Evolutionary conservation across 2,888 invertebrate genomes (phyloP).

Genomic region (Pogonocherus hispidulus): DNA sequence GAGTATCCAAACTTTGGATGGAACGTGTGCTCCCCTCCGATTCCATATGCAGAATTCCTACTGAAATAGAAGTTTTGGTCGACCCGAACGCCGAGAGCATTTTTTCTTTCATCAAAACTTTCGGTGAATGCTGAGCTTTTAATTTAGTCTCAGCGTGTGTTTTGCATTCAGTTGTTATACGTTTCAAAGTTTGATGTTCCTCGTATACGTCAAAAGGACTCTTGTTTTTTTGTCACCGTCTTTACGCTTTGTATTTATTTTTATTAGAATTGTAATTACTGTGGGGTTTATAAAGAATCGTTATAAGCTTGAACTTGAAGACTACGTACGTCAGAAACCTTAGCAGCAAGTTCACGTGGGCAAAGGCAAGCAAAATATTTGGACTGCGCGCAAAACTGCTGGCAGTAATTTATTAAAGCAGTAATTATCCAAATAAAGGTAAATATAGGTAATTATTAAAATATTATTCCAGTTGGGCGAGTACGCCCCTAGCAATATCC

Average conservation of each 20-base stretch:
- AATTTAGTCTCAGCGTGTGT: slow-evolving; percentile 30
- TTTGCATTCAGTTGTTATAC: slow-evolving; percentile 27
- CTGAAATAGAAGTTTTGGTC: slow-evolving; percentile 10
- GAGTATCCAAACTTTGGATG: neutral
- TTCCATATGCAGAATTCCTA: slow-evolving; percentile 36
- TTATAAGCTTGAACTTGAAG: no score
- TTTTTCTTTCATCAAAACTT: slow-evolving; percentile 37
- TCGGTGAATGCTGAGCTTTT: slow-evolving; percentile 28
- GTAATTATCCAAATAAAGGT: no score
- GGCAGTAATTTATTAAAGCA: no score
- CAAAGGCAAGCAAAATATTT: no score
- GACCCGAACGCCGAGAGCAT: slow-evolving; percentile 26
- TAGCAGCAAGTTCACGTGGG: no score
- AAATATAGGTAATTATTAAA: no score
- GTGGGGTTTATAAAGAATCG: no score
- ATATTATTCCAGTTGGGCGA: neutral
- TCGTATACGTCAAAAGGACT: slow-evolving; percentile 25
- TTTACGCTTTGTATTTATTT: slow-evolving; percentile 35
- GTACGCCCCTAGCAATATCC: neutral
- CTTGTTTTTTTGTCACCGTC: slow-evolving; percentile 4
- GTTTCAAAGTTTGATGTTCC: slow-evolving; percentile 27
- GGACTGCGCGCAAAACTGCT: no score
- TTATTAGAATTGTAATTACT: slow-evolving; percentile 1
- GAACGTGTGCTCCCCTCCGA: neutral
- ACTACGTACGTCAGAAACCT: no score